phyloP scores from a whole-genome alignment of 1,140 invertebrate species.

The Saxidomus purpurata region DNA sequence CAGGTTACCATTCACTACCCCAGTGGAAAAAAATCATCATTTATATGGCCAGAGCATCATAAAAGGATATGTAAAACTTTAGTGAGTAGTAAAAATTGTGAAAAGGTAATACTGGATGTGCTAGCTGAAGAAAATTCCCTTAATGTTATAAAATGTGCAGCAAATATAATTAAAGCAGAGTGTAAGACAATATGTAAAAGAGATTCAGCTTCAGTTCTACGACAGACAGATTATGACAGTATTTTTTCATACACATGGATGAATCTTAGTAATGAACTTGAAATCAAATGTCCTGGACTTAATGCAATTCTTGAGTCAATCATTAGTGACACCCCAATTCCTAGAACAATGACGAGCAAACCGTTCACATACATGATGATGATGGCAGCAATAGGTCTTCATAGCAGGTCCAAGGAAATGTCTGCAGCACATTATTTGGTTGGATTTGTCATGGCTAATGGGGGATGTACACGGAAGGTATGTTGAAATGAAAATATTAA shows the following conservation, averaged over 20 bases:
- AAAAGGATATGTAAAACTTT: not conserved
- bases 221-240: not conserved
- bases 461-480: not conserved
- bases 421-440: conserved; percentile 7
- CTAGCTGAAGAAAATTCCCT: not conserved
- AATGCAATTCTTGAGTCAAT: not conserved
- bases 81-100: not conserved
- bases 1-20: not conserved
- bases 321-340: not conserved
- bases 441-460: not conserved
- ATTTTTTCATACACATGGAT: not conserved
- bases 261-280: not conserved
- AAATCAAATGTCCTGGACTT: not conserved
- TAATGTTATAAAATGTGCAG: not conserved
- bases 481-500: not conserved
- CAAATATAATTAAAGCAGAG: not conserved
- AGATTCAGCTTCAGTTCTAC: not conserved
- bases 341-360: not conserved
- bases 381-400: not conserved
- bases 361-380: not conserved
- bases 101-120: not conserved
- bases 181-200: not conserved
- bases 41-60: conserved; percentile 26
- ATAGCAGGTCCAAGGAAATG: not conserved
- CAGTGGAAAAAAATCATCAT: not conserved